Conservation (phyloP, 2,797 vertebrate genomes). For the Adelosebastes latens region DNA sequence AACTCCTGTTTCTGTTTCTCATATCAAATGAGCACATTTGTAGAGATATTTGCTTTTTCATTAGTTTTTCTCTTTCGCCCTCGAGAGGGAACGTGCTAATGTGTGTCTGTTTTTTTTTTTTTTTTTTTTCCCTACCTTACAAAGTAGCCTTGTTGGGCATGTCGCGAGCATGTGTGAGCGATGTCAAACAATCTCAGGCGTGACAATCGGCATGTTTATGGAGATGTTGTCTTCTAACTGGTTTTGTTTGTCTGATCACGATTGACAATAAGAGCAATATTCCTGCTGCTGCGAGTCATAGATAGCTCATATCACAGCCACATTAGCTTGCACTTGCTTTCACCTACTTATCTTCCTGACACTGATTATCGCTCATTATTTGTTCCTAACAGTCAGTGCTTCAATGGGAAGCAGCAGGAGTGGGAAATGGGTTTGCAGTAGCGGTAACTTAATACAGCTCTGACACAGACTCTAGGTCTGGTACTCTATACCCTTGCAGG, state of each 20-base stretch:
- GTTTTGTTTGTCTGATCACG: constrained; percentile 27
- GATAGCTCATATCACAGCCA: constrained; percentile 33
- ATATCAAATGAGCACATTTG: constrained; percentile 73
- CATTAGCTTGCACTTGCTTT: constrained; percentile 21
- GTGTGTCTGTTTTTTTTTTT: background rate
- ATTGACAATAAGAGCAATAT: constrained; percentile 20
- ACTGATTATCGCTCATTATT: constrained; percentile 27
- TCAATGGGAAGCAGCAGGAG: background rate
- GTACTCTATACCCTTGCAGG: too few species aligned
- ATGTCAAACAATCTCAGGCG: constrained; percentile 23
- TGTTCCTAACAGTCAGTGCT: background rate
- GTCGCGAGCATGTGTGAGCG: background rate
- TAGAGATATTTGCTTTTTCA: constrained; percentile 69
- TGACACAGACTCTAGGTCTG: too few species aligned
- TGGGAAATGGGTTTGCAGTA: background rate
- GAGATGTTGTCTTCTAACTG: constrained; percentile 25
- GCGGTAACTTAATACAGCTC: background rate
- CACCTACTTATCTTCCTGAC: constrained; percentile 31
- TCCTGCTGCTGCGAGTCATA: constrained; percentile 26
- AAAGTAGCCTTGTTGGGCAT: constrained; percentile 12
- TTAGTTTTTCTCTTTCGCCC: constrained; percentile 29
- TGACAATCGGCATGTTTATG: constrained; percentile 19
- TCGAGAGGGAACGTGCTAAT: constrained; percentile 31
- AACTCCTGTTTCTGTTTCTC: constrained; percentile 75
- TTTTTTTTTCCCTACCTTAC: background rate